Evolutionary conservation across 2,888 invertebrate genomes (phyloP).

Genomic region (Morpho achilles): DNA sequence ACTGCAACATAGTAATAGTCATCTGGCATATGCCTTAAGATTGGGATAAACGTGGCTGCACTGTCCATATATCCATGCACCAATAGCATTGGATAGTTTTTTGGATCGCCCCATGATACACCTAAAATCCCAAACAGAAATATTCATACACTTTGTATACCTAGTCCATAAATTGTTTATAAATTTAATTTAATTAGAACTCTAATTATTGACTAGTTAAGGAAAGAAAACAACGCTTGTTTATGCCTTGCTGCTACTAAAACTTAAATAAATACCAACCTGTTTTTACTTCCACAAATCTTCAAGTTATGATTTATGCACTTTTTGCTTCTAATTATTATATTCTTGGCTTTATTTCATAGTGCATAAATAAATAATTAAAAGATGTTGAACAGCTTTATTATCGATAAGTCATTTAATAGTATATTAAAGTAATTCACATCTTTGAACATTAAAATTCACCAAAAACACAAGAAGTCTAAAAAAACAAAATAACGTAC

Average conservation of each 20-base stretch:
- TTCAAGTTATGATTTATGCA: too few species aligned
- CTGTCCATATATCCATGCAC: constrained; percentile 80
- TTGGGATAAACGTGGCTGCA: constrained; percentile 74
- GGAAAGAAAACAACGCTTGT: too few species aligned
- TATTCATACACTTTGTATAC: neutral
- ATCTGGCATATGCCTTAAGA: constrained; percentile 67
- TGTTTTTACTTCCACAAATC: too few species aligned
- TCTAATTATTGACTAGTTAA: too few species aligned
- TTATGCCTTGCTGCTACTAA: too few species aligned
- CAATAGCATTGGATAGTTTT: constrained; percentile 63
- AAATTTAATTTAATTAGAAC: too few species aligned
- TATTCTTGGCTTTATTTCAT: too few species aligned
- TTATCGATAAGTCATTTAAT: neutral
- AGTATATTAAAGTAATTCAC: neutral
- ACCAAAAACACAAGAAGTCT: neutral
- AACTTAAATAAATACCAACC: too few species aligned
- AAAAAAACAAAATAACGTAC: neutral
- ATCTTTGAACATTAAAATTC: neutral
- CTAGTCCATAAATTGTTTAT: too few species aligned
- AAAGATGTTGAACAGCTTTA: too few species aligned
- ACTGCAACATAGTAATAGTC: constrained; percentile 42
- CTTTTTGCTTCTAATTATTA: too few species aligned
- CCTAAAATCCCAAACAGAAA: constrained; percentile 46
- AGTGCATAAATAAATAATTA: too few species aligned
- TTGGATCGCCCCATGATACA: constrained; percentile 74